Evolutionary conservation across 1,140 invertebrate genomes (phyloP).

Genomic region (Adoxophyes honmai): DNA sequence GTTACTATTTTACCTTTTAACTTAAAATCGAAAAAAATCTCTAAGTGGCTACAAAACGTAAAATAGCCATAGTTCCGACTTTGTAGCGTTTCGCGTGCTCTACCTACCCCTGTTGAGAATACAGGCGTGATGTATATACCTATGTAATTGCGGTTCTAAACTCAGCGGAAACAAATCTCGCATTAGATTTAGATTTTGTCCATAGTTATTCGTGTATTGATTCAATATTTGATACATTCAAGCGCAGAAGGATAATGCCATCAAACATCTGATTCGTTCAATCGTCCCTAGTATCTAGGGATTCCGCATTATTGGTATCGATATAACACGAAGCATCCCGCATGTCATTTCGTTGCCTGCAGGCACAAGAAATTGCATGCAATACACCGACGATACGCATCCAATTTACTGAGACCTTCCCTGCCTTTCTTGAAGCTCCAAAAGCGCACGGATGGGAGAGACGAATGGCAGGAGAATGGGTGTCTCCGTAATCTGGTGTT

Average conservation of each 20-base stretch:
- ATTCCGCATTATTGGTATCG: constrained; percentile 47
- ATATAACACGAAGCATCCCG: constrained; percentile 50
- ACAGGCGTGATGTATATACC: too few relatives aligned
- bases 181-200: too few relatives aligned
- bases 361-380: constrained; percentile 64
- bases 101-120: too few relatives aligned
- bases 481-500: constrained; percentile 25
- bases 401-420: constrained; percentile 35
- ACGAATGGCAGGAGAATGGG: neutral
- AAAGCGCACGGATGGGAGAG: neutral
- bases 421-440: neutral
- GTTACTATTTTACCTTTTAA: too few relatives aligned
- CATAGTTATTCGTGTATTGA: too few relatives aligned
- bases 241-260: neutral
- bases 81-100: too few relatives aligned
- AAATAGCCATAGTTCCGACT: too few relatives aligned
- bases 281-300: constrained; percentile 17
- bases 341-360: constrained; percentile 59
- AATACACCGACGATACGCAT: constrained; percentile 42
- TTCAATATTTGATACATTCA: too few relatives aligned
- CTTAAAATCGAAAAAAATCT: too few relatives aligned
- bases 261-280: neutral
- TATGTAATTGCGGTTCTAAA: too few relatives aligned
- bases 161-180: too few relatives aligned
- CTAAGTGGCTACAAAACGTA: too few relatives aligned